Evolutionary conservation across 2,113 vertebrate genomes (phyloP), one percentile per base, ranked within the genome.

Genomic region (Brachypteracias leptosomus): DNA sequence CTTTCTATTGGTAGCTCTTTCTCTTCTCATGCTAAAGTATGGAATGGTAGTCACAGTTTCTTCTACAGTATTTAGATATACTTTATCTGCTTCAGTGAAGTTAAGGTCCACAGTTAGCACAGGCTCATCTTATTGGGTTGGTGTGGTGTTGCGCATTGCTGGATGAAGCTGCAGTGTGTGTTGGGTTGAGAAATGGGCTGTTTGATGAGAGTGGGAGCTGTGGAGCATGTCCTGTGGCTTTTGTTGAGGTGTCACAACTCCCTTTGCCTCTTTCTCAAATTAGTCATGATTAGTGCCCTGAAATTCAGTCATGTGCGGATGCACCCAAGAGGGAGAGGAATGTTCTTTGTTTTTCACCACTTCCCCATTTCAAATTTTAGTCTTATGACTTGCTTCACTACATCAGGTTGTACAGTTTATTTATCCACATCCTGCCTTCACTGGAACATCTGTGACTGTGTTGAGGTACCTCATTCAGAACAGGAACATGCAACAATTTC

Each of bases 361-460:
- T 96, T 97, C 95, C 68, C 44, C 17, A 9, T 92, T 93, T 88
- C 18, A 65, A 65, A 44, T 57, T 90, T 76, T 82, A 78, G 65
- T 94, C 93, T 71, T 67, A 42, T 90, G 93, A 95, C 72, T 93
- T 73, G 22, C 29, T 55, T 88, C 11, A 35, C 46, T 25, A 14
- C 6, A 11, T 24, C 26, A 65, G 75, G 35, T 33, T 54, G 22
- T 78, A 65, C 31, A 61, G 83, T 78, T 38, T 33, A 36, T 19
- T 75, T 76, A 42, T 66, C n/a, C 10, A 15, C 61, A 65, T 92
- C 76, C 83, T 92, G 51, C 19, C 12, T n/a, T 58, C 31, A 20
- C 31, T 13, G 49, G 52, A 67, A 46, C 2, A 6, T 65, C 82
- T 3, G 29, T 68, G 65, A 31, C 72, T 2, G 0, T 17, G 14